phyloP scores from a whole-genome alignment of 2,888 invertebrate species.

The Pristionchus japonicus region DNA sequence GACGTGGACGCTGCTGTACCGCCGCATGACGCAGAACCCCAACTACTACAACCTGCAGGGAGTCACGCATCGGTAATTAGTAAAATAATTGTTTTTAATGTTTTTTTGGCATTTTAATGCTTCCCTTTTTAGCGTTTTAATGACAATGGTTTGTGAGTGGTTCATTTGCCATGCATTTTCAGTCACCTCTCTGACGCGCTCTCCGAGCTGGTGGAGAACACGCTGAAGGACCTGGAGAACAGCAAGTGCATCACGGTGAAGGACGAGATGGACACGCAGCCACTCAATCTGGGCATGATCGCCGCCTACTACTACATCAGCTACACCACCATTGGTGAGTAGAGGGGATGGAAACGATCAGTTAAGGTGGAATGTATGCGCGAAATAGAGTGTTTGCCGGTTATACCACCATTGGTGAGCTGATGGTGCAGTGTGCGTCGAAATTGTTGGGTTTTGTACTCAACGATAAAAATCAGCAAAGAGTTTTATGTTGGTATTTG shows the following conservation, averaged over 20 bases:
- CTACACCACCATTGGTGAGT: conserved; percentile 93
- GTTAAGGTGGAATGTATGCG: too few species aligned
- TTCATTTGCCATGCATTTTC: not conserved
- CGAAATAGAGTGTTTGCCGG: conserved; percentile 78
- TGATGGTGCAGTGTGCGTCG: too few species aligned
- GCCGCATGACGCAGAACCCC: conserved; percentile 96
- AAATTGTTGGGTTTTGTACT: too few species aligned
- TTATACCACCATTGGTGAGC: conserved; percentile 93
- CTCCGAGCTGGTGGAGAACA: conserved; percentile 96
- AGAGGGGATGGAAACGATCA: too few species aligned
- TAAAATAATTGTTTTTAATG: too few species aligned
- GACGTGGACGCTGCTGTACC: conserved; percentile 98
- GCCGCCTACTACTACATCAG: conserved; percentile 99
- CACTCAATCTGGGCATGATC: conserved; percentile 98
- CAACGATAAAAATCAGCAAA: too few species aligned
- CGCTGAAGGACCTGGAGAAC: conserved; percentile 81
- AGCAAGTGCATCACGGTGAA: conserved; percentile 57
- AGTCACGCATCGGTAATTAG: conserved; percentile 61
- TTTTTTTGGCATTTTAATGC: too few species aligned
- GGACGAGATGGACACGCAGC: conserved; percentile 96
- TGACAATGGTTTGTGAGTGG: not conserved
- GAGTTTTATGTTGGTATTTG: too few species aligned
- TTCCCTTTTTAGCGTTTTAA: not conserved
- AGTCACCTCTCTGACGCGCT: conserved; percentile 96
- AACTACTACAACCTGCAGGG: conserved; percentile 97